Evolutionary conservation across 2,888 invertebrate genomes (phyloP).

Genomic region (Meteorus cinctellus): DNA sequence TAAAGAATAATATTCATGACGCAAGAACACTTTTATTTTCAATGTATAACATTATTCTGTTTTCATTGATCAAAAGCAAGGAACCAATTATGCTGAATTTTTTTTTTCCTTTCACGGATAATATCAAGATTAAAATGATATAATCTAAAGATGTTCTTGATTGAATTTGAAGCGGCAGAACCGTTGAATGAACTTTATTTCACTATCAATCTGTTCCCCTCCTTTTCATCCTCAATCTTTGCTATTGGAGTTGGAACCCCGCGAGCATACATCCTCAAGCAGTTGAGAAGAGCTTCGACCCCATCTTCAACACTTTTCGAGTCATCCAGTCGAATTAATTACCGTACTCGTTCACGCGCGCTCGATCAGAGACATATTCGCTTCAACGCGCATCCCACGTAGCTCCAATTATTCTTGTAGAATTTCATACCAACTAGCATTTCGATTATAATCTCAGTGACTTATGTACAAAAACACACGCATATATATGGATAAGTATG

Average conservation of each 20-base stretch:
- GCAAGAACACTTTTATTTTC: too few relatives aligned
- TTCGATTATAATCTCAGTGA: neutral
- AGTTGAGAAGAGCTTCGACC: neutral
- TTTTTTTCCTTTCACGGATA: neutral
- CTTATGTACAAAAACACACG: constrained; percentile 8
- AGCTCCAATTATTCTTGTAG: constrained; percentile 38
- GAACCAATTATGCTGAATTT: neutral
- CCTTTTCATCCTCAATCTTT: neutral
- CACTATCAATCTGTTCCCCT: constrained; percentile 17
- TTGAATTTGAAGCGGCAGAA: constrained; percentile 19
- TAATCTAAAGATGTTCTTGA: neutral
- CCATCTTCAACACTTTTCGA: constrained; percentile 42
- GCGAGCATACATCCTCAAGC: constrained; percentile 1
- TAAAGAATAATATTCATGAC: too few relatives aligned
- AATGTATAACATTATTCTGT: too few relatives aligned
- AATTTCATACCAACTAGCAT: constrained; percentile 35
- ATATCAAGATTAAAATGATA: constrained; percentile 1
- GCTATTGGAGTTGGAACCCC: neutral
- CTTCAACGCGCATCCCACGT: constrained; percentile 52
- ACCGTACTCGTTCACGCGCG: constrained; percentile 55
- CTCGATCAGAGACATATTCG: constrained; percentile 56
- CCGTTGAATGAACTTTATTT: constrained; percentile 15
- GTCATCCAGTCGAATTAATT: constrained; percentile 58
- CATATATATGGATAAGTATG: neutral
- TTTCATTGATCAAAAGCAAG: too few relatives aligned